Evolutionary conservation across 2,113 vertebrate genomes (phyloP), one percentile per base, ranked within the genome.

Genomic region (Sarotherodon lohbergeri): DNA sequence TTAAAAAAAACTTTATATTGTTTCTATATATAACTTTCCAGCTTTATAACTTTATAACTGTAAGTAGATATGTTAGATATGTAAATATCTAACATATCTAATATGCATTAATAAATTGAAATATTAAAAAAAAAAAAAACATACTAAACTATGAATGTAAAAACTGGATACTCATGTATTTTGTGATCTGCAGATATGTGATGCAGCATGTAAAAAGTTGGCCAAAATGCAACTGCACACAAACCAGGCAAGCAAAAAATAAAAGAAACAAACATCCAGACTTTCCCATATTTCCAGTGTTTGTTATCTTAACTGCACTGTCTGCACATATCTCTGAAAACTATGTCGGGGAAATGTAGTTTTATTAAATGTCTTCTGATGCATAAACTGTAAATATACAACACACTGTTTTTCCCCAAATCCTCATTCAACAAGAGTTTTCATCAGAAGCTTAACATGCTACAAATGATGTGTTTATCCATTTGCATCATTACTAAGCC

Each of bases 121-220:
- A 48, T 14, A 10, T 43, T 14, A 0, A 1, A 0, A 1, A 0
- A 1, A 4, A 41, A 14, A 16, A 61, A 3, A 34, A 34, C 16
- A 61, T 50, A 76, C 68, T 73, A 46, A 46, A 73, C 1, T 73
- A 76, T 29, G 9, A 29, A 29, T 29, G 13, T 29, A 19, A 50
- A 76, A 48, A 76, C 24, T 50, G 10, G 43, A 10, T 73, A 76
- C 46, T 50, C 14, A 7, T 6, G 5, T 76, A 32, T 50, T 76
- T 76, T 76, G 71, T 76, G 16, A 78, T 19, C 43, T 29, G 43
- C 24, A 50, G 46, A 78, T 78, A 78, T 48, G 9, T 50, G 9
- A 50, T 10, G 24, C 41, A 48, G 68, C 68, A 48, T 46, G 41
- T 46, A 48, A 48, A 48, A 76, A 76, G 24, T 17, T 46, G 41